Base-by-base conservation (phyloP, 2,797 vertebrate species). In the Leuciscus waleckii region DNA sequence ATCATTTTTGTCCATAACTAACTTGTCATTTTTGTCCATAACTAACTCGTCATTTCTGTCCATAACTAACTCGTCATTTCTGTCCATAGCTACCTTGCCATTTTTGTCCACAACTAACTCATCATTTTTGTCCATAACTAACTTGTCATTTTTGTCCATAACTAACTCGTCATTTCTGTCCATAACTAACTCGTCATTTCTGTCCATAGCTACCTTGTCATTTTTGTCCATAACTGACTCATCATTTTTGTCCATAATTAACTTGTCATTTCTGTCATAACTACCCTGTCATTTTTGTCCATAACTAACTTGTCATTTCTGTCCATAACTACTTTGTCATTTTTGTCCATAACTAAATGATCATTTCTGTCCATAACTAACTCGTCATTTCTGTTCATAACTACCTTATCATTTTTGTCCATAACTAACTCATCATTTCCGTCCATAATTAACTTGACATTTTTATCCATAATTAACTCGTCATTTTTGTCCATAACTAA, bases 41-140 rank as follows among this genome's bases (percentile, higher is more conserved):
- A 58, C 82, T 63, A 83, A 37, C 7, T 23, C 26, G 26, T n/a
- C 26, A 78, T 58, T 79, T 51, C 26, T 49, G 77, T 85, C 29
- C 56, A n/a, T 68, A 49, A 29, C n/a, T 65, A 54, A 74, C 5
- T 46, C 5, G 41, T 76, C 8, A 46, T 70, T 37, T 46, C 9
- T 75, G 19, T 32, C 21, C 37, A 23, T 23, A 17, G 11, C 11
- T 29, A 69, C 10, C n/a, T 69, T 2, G 0, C 56, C 2, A 6
- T 16, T 23, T 75, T 2, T 69, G 67, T 69, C 35, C 35, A 1
- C n/a, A 58, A 5, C 23, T n/a, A 39, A 17, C 17, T 17, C 0
- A 1, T 69, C 17, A 5, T 19, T 39, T 35, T 0, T 69, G 67
- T 71, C 39, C 39, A 16, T 6, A 69, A 19, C 9, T 41, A 70